Conservation (phyloP, 2,797 vertebrate species). For the Xenopus petersii region DNA sequence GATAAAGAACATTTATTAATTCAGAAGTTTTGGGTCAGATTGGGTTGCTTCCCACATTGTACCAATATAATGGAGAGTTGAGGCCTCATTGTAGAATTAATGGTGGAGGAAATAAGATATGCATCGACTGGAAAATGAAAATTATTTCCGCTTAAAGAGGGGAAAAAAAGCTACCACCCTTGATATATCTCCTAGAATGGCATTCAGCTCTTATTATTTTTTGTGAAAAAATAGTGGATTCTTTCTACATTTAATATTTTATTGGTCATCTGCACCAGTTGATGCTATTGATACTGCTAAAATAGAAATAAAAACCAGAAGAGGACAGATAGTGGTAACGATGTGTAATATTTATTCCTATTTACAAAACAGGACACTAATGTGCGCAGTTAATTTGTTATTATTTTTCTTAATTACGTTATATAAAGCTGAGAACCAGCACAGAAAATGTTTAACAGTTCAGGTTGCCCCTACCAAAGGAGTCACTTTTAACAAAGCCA, state of each 20-base stretch:
- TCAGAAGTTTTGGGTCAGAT: constrained; percentile 62
- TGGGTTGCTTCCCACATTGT: constrained; percentile 65
- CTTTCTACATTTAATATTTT: not conserved
- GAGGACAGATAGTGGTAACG: no score
- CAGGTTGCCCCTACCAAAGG: no score
- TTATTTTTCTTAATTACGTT: no score
- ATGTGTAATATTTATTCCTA: no score
- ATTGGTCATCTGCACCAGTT: not conserved
- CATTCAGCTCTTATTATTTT: constrained; percentile 45
- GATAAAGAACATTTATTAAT: constrained; percentile 71
- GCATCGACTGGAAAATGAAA: constrained; percentile 72
- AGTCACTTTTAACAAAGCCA: no score
- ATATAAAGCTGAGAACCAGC: no score
- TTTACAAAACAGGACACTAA: no score
- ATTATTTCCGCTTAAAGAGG: constrained; percentile 60
- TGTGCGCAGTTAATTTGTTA: no score
- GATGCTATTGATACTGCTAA: no score
- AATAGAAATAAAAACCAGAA: no score
- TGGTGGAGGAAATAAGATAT: constrained; percentile 74
- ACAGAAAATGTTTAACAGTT: no score
- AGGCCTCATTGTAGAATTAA: constrained; percentile 69
- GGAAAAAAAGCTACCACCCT: constrained; percentile 56
- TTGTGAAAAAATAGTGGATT: constrained; percentile 21
- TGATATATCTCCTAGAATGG: constrained; percentile 55
- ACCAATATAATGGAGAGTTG: constrained; percentile 66